Base-by-base conservation (phyloP, 2,113 vertebrate genomes). In the Oenanthe oenanthe region DNA sequence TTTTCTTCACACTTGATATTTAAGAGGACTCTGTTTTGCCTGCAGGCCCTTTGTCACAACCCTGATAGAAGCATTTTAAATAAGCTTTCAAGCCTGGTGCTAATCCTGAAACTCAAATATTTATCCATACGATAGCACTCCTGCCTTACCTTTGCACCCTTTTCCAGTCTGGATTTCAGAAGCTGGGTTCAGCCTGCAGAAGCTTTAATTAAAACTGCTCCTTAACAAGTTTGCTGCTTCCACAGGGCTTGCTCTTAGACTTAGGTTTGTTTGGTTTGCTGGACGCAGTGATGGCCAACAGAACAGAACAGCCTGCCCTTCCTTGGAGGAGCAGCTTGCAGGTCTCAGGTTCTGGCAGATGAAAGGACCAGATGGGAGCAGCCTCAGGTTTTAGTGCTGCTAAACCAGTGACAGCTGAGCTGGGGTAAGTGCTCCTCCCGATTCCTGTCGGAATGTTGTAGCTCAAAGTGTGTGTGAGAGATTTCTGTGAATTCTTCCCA, bases 21-120 rank as follows among this genome's bases (percentile, higher is more conserved):
- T 22, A 47, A 38, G 34, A 56, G 3, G 11, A n/a, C 31, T 90
- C 70, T 1, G 2, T 25, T 92, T 85, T 80, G 28, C 31, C 32
- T 57, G 17, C 26, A 36, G 43, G 24, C 29, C 70, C 34, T 71
- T 88, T 32, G 32, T 86, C 63, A 34, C n/a, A 31, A 29, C 61
- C 7, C 8, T 7, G 15, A 80, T 2, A 45, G 36, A 75, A 91
- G 54, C 51, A 15, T 31, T 61, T 67, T 28, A 65, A 77, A 60
- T 43, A 38, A 70, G 12, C n/a, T 70, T 45, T 65, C 29, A 78
- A 8, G 12, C 38, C 13, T 61, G 17, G 38, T 11, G 19, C 38
- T 26, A 71, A 81, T 85, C 89, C 72, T 53, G 79, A 87, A 92
- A 93, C 65, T 77, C 92, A 91, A 96, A 78, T 96, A 91, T 96